These are phyloP conservation scores for Heterodera carotae DNA, from an alignment of 1,140 invertebrate species.

Conservation along the genomic window DNA sequence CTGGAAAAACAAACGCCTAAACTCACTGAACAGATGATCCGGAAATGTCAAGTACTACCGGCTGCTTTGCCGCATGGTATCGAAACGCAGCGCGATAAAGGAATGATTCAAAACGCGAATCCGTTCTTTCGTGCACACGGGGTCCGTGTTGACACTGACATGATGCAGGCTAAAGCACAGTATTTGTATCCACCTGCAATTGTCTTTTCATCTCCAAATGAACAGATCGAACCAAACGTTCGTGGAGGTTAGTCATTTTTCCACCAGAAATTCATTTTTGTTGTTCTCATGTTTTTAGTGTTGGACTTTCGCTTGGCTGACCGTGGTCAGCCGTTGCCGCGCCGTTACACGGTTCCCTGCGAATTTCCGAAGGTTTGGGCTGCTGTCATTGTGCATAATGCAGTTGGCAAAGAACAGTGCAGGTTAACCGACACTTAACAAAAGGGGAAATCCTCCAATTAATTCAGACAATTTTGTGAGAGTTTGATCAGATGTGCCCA, in stretches of 20 bases:
- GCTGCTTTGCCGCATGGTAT: conserved; percentile 14
- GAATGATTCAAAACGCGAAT: too few species aligned
- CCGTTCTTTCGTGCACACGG: conserved; percentile 35
- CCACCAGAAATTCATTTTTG: neutral
- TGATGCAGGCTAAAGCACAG: conserved; percentile 20
- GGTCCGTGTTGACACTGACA: conserved; percentile 31
- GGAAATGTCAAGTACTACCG: conserved; percentile 34
- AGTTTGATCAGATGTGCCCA: conserved; percentile 5
- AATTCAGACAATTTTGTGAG: conserved; percentile 17
- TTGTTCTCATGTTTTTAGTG: too few species aligned
- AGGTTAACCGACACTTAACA: conserved; percentile 1
- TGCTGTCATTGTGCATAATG: conserved; percentile 34
- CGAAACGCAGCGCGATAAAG: conserved; percentile 35
- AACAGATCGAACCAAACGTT: conserved; percentile 22
- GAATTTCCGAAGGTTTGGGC: conserved; percentile 32
- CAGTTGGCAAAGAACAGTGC: conserved; percentile 29
- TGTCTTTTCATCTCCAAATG: conserved; percentile 13
- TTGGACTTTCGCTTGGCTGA: too few species aligned
- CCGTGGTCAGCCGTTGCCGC: neutral
- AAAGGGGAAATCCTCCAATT: neutral
- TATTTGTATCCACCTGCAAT: conserved; percentile 36
- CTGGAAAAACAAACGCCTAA: too few species aligned
- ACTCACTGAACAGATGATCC: conserved; percentile 44
- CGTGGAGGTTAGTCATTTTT: conserved; percentile 10
- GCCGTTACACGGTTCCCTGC: neutral